Evolutionary conservation across 92 coral and sea anemone species (phyloP).

Genomic region (Metridium senile): DNA sequence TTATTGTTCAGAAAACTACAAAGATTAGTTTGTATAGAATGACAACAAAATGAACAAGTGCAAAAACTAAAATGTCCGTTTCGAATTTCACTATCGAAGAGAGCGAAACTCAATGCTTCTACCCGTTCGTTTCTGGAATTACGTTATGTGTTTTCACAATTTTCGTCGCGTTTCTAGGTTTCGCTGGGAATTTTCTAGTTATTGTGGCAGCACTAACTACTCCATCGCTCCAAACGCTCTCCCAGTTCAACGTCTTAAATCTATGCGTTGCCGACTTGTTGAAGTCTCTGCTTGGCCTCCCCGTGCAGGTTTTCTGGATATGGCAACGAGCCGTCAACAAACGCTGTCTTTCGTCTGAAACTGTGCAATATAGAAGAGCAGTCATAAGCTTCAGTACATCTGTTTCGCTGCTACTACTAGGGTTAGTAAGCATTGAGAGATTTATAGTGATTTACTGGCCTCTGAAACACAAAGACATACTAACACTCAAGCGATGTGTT

Average conservation of each 20-base stretch:
- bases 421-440: conserved; percentile 45
- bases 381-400: conserved; percentile 16
- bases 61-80: too few species aligned
- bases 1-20: background rate
- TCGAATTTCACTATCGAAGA: background rate
- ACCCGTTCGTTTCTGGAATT: conserved; percentile 7
- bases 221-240: conserved; percentile 21
- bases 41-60: too few species aligned
- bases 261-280: conserved; percentile 38
- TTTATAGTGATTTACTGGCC: conserved; percentile 44
- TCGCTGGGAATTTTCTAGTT: conserved; percentile 18
- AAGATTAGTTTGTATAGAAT: too few species aligned
- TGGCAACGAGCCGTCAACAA: background rate
- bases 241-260: conserved; percentile 28
- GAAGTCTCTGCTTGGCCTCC: conserved; percentile 24
- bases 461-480: conserved; percentile 18
- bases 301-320: conserved; percentile 25
- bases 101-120: background rate
- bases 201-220: conserved; percentile 7
- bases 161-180: conserved; percentile 4
- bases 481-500: conserved; percentile 9
- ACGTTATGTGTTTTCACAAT: background rate
- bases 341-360: conserved; percentile 13
- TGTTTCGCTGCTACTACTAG: conserved; percentile 24
- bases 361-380: conserved; percentile 20